These are phyloP conservation scores for Dynastes grantii DNA, from an alignment of 2,888 invertebrate genomes.

Conservation along the genomic window DNA sequence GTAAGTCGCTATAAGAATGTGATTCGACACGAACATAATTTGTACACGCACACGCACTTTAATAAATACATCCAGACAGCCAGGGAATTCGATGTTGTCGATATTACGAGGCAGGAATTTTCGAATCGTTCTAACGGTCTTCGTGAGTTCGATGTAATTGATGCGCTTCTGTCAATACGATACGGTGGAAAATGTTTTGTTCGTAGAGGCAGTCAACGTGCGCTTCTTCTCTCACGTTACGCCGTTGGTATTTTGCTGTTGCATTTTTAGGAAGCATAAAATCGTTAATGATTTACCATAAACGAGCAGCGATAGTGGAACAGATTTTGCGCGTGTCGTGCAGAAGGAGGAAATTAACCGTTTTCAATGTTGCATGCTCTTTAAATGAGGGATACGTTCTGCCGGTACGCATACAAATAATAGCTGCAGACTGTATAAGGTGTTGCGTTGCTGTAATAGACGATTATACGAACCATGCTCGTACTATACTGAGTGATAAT, in stretches of 20 bases:
- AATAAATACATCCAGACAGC: conserved; percentile 20
- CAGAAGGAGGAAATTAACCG: conserved; percentile 28
- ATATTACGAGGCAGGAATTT: conserved; percentile 24
- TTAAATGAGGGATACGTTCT: conserved; percentile 19
- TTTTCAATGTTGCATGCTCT: background rate
- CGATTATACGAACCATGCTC: background rate
- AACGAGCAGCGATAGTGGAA: background rate
- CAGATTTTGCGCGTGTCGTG: conserved; percentile 5
- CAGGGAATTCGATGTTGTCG: conserved; percentile 18
- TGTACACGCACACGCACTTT: conserved; percentile 27
- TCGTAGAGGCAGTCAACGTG: background rate
- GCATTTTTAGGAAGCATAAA: conserved; percentile 26
- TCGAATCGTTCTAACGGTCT: conserved; percentile 24
- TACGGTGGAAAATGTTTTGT: background rate
- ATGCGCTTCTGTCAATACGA: conserved; percentile 10
- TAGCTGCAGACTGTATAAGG: background rate
- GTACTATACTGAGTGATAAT: background rate
- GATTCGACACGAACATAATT: conserved; percentile 17
- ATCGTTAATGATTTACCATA: conserved; percentile 29
- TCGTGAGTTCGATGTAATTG: conserved; percentile 14
- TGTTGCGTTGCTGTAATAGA: background rate
- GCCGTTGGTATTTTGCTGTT: background rate
- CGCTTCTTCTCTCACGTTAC: background rate
- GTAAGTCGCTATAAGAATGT: conserved; percentile 21
- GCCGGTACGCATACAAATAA: conserved; percentile 7